A percentile compares a stretch with the other conserved stretches of the same genome.
These are phyloP conservation scores for Teinopalpus imperialis DNA, from an alignment of 2,888 invertebrate genomes.

Conservation along the genomic window DNA sequence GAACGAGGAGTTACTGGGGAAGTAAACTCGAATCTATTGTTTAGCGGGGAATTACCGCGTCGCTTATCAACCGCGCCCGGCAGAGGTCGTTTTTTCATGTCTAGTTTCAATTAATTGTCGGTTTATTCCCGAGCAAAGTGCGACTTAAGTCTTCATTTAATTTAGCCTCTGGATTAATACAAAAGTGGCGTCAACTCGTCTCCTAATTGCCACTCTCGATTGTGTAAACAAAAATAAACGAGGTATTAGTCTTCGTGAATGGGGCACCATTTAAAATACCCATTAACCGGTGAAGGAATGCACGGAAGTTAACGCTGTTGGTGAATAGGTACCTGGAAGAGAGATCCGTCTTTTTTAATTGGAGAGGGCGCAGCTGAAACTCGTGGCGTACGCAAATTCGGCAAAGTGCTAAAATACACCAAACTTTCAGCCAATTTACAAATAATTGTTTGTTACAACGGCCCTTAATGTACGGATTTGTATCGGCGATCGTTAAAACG, in stretches of 20 bases:
- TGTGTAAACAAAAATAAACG: conserved; percentile 66
- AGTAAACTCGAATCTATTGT: conserved; percentile 63
- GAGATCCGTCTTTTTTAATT: conserved; percentile 22
- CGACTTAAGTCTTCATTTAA: conserved; percentile 69
- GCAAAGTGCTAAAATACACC: neutral
- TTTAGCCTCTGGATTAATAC: conserved; percentile 72
- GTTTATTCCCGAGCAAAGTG: conserved; percentile 73
- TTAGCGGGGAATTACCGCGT: conserved; percentile 59
- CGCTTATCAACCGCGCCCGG: conserved; percentile 58
- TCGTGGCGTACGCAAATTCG: conserved; percentile 11
- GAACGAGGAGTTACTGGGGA: conserved; percentile 38
- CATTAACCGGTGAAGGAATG: conserved; percentile 26
- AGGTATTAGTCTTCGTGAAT: conserved; percentile 27
- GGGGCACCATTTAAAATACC: conserved; percentile 27
- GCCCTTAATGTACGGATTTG: conserved; percentile 9
- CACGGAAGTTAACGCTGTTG: conserved; percentile 17
- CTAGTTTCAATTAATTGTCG: conserved; percentile 76
- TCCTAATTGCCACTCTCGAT: conserved; percentile 67
- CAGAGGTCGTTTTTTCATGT: conserved; percentile 49
- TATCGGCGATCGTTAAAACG: conserved; percentile 6
- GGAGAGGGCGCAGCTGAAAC: conserved; percentile 11
- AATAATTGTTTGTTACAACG: conserved; percentile 5
- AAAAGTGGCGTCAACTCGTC: conserved; percentile 56
- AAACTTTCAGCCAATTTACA: conserved; percentile 17
- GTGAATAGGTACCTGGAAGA: conserved; percentile 12